Percentiles rank a stretch among this genome's conserved stretches.
phyloP scores from a whole-genome alignment of 2,797 vertebrate genomes.

The Channallabes apus region DNA sequence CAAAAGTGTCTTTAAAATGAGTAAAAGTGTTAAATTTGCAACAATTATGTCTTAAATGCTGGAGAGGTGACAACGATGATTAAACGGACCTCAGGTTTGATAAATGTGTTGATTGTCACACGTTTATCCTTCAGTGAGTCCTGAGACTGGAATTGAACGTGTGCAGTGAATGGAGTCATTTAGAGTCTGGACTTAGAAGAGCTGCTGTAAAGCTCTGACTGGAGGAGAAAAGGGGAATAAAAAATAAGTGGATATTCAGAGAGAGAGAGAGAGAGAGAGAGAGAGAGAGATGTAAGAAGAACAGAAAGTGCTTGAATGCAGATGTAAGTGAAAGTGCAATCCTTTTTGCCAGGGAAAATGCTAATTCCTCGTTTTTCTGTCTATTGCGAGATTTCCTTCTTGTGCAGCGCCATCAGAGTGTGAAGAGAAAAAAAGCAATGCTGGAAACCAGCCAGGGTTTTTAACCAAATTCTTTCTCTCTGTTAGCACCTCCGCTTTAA shows the following conservation, averaged over 20 bases:
- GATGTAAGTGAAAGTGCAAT: constrained; percentile 66
- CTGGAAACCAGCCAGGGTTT: background rate
- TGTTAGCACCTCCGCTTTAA: background rate
- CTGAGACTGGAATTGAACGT: background rate
- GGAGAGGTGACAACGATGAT: background rate
- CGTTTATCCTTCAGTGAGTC: background rate
- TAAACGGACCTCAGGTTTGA: background rate
- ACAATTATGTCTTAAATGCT: background rate
- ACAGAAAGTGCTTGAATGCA: constrained; percentile 51
- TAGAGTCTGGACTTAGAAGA: background rate
- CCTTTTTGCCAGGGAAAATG: constrained; percentile 71
- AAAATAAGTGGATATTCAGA: constrained; percentile 14
- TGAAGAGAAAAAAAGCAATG: constrained; percentile 38
- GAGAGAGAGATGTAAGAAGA: constrained; percentile 31
- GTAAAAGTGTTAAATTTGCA: too few species aligned
- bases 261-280: too few species aligned
- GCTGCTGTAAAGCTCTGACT: background rate
- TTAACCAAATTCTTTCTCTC: background rate
- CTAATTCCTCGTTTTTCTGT: constrained; percentile 69
- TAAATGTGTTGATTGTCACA: background rate
- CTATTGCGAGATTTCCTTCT: constrained; percentile 68
- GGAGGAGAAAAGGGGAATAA: constrained; percentile 9
- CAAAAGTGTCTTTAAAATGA: background rate
- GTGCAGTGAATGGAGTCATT: background rate
- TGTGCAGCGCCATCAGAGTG: constrained; percentile 46